Conservation (phyloP, 2,888 invertebrate species). For the Cylloceria caligata region DNA sequence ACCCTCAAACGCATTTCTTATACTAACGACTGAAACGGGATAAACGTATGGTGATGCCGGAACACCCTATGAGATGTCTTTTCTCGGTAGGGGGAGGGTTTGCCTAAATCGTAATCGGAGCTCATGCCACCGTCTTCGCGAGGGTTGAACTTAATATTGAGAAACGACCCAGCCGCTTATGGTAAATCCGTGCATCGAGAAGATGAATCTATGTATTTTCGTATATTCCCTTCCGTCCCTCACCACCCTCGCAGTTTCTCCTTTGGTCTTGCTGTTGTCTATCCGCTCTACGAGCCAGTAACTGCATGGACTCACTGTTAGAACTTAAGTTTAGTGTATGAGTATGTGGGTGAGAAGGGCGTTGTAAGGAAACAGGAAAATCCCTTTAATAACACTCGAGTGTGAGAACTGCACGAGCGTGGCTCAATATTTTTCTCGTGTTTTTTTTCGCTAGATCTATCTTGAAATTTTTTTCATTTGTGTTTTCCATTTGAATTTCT, state of each 20-base stretch:
- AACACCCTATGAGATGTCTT: constrained; percentile 56
- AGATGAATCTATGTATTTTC: constrained; percentile 70
- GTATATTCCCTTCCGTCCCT: constrained; percentile 38
- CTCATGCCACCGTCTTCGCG: constrained; percentile 58
- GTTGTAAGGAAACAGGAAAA: constrained; percentile 43
- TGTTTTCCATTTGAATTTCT: constrained; percentile 1
- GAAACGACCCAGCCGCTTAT: constrained; percentile 68
- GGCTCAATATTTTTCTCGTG: constrained; percentile 46
- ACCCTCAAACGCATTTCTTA: constrained; percentile 52
- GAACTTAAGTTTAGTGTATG: constrained; percentile 48
- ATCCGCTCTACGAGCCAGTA: constrained; percentile 41
- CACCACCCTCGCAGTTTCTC: neutral
- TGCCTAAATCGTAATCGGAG: constrained; percentile 63
- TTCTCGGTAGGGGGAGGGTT: constrained; percentile 35
- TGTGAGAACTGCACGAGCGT: constrained; percentile 50
- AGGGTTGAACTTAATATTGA: constrained; percentile 71
- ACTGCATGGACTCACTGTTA: constrained; percentile 59
- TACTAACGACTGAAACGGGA: constrained; percentile 51
- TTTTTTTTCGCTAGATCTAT: constrained; percentile 49
- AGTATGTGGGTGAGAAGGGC: constrained; percentile 5
- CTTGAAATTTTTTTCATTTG: constrained; percentile 32
- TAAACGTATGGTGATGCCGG: constrained; percentile 64
- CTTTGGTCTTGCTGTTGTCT: constrained; percentile 41
- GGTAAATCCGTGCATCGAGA: constrained; percentile 67
- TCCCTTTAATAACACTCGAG: constrained; percentile 28